Conservation (phyloP, 2,113 vertebrate genomes). For the Malaclemys terrapin region DNA sequence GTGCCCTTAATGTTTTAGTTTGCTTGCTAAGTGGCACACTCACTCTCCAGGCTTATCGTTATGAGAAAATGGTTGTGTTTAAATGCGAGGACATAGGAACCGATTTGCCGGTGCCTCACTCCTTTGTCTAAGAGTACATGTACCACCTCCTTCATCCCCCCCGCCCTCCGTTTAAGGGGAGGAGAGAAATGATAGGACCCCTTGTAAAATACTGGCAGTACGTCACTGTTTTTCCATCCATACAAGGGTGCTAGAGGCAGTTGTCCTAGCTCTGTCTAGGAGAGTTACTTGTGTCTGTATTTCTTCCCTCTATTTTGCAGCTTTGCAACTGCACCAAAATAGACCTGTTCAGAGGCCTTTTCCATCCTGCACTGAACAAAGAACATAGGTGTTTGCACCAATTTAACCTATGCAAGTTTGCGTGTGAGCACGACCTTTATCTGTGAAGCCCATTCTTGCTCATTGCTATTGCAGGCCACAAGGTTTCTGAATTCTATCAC, state of each 20-base stretch:
- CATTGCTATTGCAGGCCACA: background rate
- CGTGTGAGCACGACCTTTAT: background rate
- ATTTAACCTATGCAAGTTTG: background rate
- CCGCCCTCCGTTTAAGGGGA: accelerated
- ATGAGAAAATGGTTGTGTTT: background rate
- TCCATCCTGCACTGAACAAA: background rate
- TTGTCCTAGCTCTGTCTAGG: background rate
- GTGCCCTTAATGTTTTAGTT: background rate
- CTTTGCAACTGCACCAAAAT: constrained; percentile 11
- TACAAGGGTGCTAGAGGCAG: constrained; percentile 22
- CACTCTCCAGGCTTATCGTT: background rate
- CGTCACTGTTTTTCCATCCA: background rate
- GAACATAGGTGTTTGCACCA: background rate
- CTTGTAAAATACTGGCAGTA: constrained; percentile 9
- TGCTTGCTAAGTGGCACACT: background rate
- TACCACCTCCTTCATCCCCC: background rate
- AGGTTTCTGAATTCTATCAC: background rate
- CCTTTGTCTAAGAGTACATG: background rate
- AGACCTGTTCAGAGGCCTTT: constrained; percentile 49
- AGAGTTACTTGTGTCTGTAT: background rate
- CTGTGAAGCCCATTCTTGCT: background rate
- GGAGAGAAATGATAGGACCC: background rate
- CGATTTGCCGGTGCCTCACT: background rate
- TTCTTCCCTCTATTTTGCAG: constrained; percentile 59
- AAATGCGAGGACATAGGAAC: background rate